A percentile compares a stretch with the other conserved stretches of the same genome.
Evolutionary conservation across 2,888 invertebrate genomes (phyloP).

Genomic region (Periphyllus acericola): DNA sequence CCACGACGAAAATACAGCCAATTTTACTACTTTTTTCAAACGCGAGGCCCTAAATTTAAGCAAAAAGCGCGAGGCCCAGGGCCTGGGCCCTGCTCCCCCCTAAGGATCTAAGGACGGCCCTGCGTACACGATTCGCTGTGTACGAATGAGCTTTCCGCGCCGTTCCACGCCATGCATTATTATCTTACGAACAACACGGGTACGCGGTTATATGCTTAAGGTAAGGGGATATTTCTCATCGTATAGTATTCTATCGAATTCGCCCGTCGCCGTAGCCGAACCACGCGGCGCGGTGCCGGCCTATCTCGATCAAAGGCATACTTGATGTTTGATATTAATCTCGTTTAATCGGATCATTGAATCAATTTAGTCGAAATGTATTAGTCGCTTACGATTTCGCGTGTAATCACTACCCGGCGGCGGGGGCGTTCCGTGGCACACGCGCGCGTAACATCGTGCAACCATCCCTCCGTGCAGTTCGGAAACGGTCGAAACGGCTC

Average conservation of each 20-base stretch:
- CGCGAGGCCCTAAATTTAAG: no score
- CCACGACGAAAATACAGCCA: no score
- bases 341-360: neutral
- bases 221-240: neutral
- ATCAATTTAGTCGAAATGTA: neutral
- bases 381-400: neutral
- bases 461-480: neutral
- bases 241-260: neutral
- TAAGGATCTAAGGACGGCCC: no score
- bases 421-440: no score
- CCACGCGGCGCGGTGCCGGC: neutral
- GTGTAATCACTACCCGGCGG: neutral
- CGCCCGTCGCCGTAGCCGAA: no score
- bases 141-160: neutral
- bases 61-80: no score
- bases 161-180: no score
- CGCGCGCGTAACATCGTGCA: no score
- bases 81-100: no score
- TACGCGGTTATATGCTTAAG: neutral
- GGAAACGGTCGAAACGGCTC: no score
- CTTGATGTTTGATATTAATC: slow-evolving; percentile 13
- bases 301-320: slow-evolving; percentile 14
- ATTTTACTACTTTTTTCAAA: no score
- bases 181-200: neutral
- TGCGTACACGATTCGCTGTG: neutral